These are phyloP conservation scores for Gisinianus flammeolus DNA, from an alignment of 2,888 invertebrate species.

Conservation along the genomic window DNA sequence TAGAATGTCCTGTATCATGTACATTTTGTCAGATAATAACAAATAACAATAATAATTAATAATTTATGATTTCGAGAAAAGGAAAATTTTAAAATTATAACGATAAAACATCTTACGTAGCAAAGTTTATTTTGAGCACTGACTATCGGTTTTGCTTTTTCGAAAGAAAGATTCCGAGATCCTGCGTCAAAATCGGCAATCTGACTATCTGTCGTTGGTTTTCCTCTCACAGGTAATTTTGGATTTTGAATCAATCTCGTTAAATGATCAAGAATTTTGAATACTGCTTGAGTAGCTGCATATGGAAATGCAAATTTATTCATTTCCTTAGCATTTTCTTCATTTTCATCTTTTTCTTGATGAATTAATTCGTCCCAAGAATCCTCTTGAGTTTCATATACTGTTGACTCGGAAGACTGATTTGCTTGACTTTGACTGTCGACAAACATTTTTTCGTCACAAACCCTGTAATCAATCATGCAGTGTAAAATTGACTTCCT, in stretches of 20 bases:
- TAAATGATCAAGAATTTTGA: conserved; percentile 37
- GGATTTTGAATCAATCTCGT: conserved; percentile 31
- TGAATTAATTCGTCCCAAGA: background rate
- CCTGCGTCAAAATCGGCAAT: background rate
- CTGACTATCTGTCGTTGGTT: background rate
- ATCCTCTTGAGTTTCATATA: background rate
- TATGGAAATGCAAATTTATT: background rate
- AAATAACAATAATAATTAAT: too few species aligned
- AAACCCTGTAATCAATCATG: conserved; percentile 9
- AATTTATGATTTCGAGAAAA: background rate
- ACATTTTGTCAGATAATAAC: background rate
- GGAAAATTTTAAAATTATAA: too few species aligned
- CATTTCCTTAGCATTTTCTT: background rate
- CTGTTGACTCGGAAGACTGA: background rate
- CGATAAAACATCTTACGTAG: conserved; percentile 27
- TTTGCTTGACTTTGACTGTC: conserved; percentile 58
- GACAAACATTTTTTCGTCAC: conserved; percentile 60
- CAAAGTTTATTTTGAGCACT: background rate
- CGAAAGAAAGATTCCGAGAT: background rate
- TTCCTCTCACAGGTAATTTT: background rate
- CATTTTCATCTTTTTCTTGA: background rate
- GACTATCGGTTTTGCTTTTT: conserved; percentile 11
- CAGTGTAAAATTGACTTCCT: too few species aligned
- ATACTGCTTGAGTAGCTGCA: conserved; percentile 36
- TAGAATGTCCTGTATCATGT: conserved; percentile 61